Evolutionary conservation across 2,888 invertebrate species (phyloP).

Genomic region (Tribolium freemani): DNA sequence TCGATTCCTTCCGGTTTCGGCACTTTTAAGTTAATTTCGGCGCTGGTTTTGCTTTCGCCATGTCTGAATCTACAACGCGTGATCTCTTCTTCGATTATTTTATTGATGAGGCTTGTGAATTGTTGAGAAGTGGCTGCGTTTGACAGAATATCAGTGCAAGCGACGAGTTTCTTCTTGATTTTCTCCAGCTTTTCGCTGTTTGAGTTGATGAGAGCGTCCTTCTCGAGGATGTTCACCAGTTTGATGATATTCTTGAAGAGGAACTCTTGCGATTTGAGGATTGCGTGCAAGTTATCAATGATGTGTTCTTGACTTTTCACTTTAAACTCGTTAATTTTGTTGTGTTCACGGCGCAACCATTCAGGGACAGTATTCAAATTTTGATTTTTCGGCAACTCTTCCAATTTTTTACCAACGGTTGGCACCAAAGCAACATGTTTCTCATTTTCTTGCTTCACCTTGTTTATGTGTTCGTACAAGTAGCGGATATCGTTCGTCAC

Average conservation of each 20-base stretch:
- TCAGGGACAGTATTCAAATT: background rate
- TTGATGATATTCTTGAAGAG: constrained; percentile 33
- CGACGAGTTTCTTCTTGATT: constrained; percentile 21
- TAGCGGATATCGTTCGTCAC: background rate
- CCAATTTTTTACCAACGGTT: background rate
- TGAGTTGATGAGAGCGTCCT: background rate
- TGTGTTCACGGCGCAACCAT: background rate
- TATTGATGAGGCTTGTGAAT: constrained; percentile 13
- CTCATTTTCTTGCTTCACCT: background rate
- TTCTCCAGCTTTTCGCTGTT: constrained; percentile 2
- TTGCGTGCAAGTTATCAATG: constrained; percentile 30
- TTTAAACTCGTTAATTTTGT: background rate
- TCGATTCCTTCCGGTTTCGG: constrained; percentile 2
- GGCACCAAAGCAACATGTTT: background rate
- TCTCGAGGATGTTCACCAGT: constrained; percentile 18
- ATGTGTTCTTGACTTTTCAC: background rate
- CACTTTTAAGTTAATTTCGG: constrained; percentile 4
- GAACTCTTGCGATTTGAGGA: constrained; percentile 35
- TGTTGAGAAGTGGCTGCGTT: background rate
- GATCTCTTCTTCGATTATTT: constrained; percentile 28
- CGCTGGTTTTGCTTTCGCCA: constrained; percentile 16
- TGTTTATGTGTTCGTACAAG: constrained; percentile 4
- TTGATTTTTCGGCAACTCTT: background rate
- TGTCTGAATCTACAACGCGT: constrained; percentile 21
- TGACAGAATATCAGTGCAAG: constrained; percentile 29